Evolutionary conservation across 2,113 vertebrate species (phyloP).

Genomic region (Neolamprologus ventralis): DNA sequence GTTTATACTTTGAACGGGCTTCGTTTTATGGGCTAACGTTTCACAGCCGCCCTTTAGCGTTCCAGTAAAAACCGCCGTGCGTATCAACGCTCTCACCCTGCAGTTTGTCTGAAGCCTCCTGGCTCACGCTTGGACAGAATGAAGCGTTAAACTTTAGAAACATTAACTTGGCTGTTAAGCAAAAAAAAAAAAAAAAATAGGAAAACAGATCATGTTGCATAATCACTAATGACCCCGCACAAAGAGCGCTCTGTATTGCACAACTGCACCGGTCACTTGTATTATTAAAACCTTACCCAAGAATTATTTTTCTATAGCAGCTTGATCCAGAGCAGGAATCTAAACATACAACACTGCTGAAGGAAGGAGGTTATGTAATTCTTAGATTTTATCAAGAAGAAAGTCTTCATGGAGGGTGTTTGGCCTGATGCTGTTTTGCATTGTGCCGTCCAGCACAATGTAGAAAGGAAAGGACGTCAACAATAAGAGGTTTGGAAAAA

Average conservation of each 20-base stretch:
- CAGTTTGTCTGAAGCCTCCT: background rate
- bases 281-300: slow-evolving; percentile 32
- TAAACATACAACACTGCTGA: slow-evolving; percentile 16
- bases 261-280: slow-evolving; percentile 28
- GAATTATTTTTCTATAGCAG: slow-evolving; percentile 36
- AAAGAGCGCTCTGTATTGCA: slow-evolving; percentile 47
- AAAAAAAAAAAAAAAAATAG: background rate
- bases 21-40: background rate
- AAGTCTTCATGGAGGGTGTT: background rate
- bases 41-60: background rate
- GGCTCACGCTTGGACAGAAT: background rate
- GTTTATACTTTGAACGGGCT: background rate
- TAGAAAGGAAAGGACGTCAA: background rate
- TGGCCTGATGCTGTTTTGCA: background rate
- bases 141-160: slow-evolving; percentile 27
- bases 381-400: background rate
- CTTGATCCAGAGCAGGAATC: slow-evolving; percentile 12
- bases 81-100: background rate
- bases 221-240: slow-evolving; percentile 45
- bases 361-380: background rate
- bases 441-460: background rate
- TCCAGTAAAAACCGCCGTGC: background rate
- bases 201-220: slow-evolving; percentile 50
- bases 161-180: slow-evolving; percentile 20
- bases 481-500: background rate